Conservation (phyloP, 2,888 invertebrate species). For the Tinea semifulvella region DNA sequence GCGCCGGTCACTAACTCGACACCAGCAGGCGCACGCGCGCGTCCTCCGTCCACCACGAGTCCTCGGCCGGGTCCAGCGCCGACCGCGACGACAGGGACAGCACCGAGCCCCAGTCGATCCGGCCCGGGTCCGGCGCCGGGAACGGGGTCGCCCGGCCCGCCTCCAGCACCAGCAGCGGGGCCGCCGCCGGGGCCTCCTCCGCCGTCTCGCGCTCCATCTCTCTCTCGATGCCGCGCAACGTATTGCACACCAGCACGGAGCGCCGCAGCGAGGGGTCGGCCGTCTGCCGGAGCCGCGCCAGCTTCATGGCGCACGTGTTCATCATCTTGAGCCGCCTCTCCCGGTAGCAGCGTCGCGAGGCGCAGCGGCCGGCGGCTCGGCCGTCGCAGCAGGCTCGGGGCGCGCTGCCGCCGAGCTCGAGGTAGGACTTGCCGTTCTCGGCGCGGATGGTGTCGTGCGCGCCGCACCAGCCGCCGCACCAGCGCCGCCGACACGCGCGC, state of each 20-base stretch:
- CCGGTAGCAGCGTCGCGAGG: conserved; percentile 83
- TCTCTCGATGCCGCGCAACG: conserved; percentile 85
- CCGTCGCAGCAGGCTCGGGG: conserved; percentile 83
- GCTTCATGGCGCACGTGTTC: conserved; percentile 91
- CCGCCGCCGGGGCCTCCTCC: conserved; percentile 63
- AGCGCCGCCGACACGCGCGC: conserved; percentile 63
- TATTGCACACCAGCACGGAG: conserved; percentile 93
- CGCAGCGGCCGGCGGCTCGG: conserved; percentile 78
- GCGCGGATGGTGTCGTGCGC: conserved; percentile 85
- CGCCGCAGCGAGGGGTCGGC: conserved; percentile 89
- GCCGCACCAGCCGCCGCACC: conserved; percentile 65
- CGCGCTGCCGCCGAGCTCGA: conserved; percentile 82
- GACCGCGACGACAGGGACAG: conserved; percentile 87
- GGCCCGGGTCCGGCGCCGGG: conserved; percentile 68
- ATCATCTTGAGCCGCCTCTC: conserved; percentile 88
- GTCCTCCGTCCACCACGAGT: conserved; percentile 76
- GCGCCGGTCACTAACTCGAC: conserved; percentile 70
- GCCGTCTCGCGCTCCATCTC: conserved; percentile 82
- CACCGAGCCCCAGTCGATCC: conserved; percentile 92
- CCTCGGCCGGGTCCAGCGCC: conserved; percentile 84
- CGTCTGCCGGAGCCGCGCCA: conserved; percentile 86
- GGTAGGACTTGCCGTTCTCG: conserved; percentile 90
- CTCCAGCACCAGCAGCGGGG: conserved; percentile 64
- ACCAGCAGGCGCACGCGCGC: conserved; percentile 77
- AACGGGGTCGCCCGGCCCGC: conserved; percentile 76